Conservation (phyloP, 2,888 invertebrate species). For the Drosophila longiperda region DNA sequence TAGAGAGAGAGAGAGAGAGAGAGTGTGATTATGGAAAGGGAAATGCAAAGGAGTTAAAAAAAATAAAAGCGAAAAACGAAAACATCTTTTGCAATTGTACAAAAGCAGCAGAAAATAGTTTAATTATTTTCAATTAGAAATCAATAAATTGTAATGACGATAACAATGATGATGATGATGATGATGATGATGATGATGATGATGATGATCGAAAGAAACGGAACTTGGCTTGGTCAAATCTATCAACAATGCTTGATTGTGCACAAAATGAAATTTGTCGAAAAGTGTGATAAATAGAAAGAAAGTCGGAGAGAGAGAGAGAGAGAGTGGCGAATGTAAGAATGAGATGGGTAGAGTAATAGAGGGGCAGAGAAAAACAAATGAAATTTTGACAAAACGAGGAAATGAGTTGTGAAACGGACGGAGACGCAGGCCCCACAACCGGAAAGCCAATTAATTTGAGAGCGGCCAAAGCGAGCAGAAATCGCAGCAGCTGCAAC, state of each 20-base stretch:
- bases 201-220: background rate
- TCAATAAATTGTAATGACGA: background rate
- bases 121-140: background rate
- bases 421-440: constrained; percentile 21
- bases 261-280: background rate
- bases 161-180: background rate
- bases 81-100: background rate
- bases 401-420: constrained; percentile 68
- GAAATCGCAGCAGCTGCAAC: constrained; percentile 38
- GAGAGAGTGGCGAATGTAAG: too few relatives aligned
- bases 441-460: constrained; percentile 77
- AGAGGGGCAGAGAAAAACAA: background rate
- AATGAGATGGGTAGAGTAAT: background rate
- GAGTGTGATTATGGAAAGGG: too few relatives aligned
- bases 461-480: constrained; percentile 64
- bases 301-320: background rate
- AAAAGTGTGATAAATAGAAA: background rate
- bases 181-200: background rate
- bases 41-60: background rate
- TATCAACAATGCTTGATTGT: background rate
- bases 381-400: constrained; percentile 15
- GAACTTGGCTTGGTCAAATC: background rate
- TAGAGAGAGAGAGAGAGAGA: background rate
- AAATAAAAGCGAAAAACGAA: background rate
- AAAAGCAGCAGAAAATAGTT: background rate